These are phyloP conservation scores for Grammomys surdaster DNA, from an alignment of 2,113 vertebrate species.

Conservation along the genomic window DNA sequence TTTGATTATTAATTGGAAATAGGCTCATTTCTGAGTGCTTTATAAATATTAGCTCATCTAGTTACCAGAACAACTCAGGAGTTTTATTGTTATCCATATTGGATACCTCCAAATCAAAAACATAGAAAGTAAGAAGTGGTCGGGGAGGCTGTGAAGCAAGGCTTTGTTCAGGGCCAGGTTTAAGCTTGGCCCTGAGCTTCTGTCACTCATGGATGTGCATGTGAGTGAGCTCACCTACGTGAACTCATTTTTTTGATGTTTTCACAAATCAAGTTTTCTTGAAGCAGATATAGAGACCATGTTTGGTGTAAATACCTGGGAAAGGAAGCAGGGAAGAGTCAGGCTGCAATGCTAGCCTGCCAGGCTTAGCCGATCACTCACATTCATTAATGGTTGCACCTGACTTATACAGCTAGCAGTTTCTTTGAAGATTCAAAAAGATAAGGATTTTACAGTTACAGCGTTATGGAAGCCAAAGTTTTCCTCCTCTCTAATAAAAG, in stretches of 20 bases:
- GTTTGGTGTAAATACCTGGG: neutral
- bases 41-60: neutral
- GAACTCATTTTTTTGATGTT: conserved; percentile 6
- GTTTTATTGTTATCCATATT: neutral
- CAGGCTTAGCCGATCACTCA: neutral
- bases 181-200: neutral
- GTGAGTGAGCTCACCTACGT: neutral
- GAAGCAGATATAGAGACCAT: neutral
- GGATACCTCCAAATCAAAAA: neutral
- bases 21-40: conserved; percentile 36
- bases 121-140: conserved; percentile 20
- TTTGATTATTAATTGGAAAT: neutral
- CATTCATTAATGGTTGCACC: neutral
- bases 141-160: conserved; percentile 2
- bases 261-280: conserved; percentile 3
- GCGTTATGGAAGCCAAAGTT: neutral
- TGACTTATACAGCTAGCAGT: conserved; percentile 8
- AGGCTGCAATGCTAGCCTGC: neutral
- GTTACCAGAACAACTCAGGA: neutral
- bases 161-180: neutral
- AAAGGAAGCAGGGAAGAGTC: neutral
- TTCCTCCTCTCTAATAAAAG: neutral
- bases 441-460: conserved; percentile 23
- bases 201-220: neutral
- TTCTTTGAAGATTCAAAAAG: conserved; percentile 27